Conservation (phyloP, 2,113 vertebrate genomes). For the Pelusios castaneus region DNA sequence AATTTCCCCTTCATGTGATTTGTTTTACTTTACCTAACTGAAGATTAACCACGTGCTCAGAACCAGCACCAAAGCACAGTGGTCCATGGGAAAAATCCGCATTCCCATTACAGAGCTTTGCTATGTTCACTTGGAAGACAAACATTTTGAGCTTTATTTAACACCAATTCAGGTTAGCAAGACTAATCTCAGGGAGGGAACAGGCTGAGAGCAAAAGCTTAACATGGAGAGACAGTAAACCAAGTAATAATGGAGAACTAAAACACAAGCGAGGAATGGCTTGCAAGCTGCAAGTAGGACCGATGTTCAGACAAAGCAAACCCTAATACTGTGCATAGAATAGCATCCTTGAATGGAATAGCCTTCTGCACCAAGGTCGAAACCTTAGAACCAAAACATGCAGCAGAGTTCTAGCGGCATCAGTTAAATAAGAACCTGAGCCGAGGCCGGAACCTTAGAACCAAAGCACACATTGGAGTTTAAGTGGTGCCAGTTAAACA, state of each 20-base stretch:
- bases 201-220: neutral
- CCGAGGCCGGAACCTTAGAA: neutral
- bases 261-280: neutral
- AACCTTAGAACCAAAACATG: neutral
- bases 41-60: neutral
- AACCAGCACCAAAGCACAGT: neutral
- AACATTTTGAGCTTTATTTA: neutral
- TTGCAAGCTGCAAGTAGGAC: neutral
- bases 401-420: neutral
- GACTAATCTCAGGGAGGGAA: neutral
- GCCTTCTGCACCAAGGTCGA: neutral
- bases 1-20: neutral
- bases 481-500: neutral
- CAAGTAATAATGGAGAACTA: neutral
- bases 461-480: neutral
- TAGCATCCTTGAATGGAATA: neutral
- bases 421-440: neutral
- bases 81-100: accelerated
- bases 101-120: neutral
- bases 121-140: neutral
- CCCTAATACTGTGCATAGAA: neutral
- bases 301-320: neutral
- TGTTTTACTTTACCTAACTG: neutral
- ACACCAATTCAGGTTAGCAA: neutral
- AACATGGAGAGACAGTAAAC: neutral